Conservation (phyloP, 2,113 vertebrate genomes). For the Grammomys dolichurus region DNA sequence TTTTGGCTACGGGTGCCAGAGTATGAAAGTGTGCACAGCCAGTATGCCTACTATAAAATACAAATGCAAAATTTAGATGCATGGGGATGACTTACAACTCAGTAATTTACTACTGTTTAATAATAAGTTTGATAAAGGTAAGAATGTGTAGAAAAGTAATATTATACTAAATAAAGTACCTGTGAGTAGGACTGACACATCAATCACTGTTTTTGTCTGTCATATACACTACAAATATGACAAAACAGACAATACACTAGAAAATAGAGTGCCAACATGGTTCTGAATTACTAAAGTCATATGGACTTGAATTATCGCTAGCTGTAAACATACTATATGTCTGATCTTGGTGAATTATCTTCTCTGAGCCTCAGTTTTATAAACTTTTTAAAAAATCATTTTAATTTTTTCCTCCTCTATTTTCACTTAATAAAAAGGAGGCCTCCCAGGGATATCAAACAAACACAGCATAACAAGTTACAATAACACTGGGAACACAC, state of each 20-base stretch:
- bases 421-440: not conserved
- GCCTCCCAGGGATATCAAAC: not conserved
- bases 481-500: not conserved
- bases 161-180: not conserved
- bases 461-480: not conserved
- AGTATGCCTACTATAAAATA: not conserved
- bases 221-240: not conserved
- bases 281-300: not conserved
- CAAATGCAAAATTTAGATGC: not conserved
- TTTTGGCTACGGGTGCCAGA: slow-evolving; percentile 27
- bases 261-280: slow-evolving; percentile 10
- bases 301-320: not conserved
- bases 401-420: not conserved
- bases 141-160: not conserved
- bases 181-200: not conserved
- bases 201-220: not conserved
- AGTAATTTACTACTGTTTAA: slow-evolving; percentile 40
- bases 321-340: slow-evolving; percentile 16
- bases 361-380: not conserved
- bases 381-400: not conserved
- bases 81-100: slow-evolving; percentile 15
- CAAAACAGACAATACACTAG: not conserved
- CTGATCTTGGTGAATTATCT: slow-evolving; percentile 10
- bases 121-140: slow-evolving; percentile 16
- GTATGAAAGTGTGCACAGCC: not conserved